Evolutionary conservation across 2,797 vertebrate genomes (phyloP).

Genomic region (Sardinella longiceps): DNA sequence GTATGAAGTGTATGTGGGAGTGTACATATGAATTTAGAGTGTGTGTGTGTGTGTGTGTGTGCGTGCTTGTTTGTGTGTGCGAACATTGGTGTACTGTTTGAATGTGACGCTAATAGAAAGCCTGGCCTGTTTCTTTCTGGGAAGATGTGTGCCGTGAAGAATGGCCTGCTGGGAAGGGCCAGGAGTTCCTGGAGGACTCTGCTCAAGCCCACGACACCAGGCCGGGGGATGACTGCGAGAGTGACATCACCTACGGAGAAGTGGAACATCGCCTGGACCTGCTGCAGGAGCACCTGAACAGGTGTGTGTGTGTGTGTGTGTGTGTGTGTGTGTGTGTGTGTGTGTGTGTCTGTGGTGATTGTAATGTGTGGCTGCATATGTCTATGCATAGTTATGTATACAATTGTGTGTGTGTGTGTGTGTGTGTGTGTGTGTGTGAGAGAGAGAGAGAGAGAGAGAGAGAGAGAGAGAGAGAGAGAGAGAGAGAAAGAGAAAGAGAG

Average conservation of each 20-base stretch:
- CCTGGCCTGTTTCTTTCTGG: conserved; percentile 2
- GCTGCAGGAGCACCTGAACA: conserved; percentile 97
- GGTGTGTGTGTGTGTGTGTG: conserved; percentile 69
- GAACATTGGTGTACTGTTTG: background rate
- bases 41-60: too few species aligned
- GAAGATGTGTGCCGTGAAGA: conserved; percentile 75
- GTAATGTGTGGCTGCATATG: conserved; percentile 55
- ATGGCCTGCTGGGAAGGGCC: conserved; percentile 77
- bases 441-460: too few species aligned
- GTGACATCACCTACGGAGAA: conserved; percentile 91
- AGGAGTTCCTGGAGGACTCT: conserved; percentile 68
- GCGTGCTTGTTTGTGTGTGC: conserved; percentile 9
- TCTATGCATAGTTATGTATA: background rate
- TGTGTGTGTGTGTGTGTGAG: background rate
- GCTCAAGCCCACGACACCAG: conserved; percentile 74
- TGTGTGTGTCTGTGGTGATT: background rate
- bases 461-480: too few species aligned
- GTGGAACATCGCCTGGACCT: conserved; percentile 94
- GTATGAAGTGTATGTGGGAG: too few species aligned
- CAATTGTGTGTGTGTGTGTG: background rate
- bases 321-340: background rate
- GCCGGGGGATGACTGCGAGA: conserved; percentile 86
- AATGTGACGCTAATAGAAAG: background rate
- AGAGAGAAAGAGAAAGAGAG: too few species aligned
- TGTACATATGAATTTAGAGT: too few species aligned